Conservation (phyloP, 2,797 vertebrate genomes). For the Macrochelys suwanniensis region DNA sequence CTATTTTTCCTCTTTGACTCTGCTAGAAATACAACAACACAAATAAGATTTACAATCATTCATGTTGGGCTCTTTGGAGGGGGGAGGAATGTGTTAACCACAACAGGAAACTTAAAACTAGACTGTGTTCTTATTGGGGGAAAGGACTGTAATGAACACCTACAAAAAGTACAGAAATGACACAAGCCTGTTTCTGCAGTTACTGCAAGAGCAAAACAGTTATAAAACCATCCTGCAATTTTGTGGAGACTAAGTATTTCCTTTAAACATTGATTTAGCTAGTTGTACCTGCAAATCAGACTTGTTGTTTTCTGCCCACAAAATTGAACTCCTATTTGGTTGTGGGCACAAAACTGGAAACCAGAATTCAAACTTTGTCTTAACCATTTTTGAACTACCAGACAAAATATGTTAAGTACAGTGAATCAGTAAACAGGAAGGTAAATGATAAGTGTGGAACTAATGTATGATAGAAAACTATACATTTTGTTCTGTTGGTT, state of each 20-base stretch:
- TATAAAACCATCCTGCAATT: constrained; percentile 6
- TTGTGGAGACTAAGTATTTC: constrained; percentile 18
- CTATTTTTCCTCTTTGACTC: not conserved
- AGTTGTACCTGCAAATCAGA: constrained; percentile 30
- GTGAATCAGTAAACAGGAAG: not conserved
- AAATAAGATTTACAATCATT: not conserved
- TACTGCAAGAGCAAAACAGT: constrained; percentile 26
- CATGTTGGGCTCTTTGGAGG: not conserved
- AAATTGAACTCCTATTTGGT: not conserved
- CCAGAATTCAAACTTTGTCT: not conserved
- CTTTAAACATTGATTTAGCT: constrained; percentile 1
- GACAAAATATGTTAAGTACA: not conserved
- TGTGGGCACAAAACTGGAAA: constrained; percentile 2
- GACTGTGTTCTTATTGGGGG: not conserved
- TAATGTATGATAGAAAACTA: not conserved
- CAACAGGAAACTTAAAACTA: not conserved
- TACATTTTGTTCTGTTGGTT: not conserved
- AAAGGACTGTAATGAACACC: not conserved
- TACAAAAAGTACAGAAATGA: not conserved
- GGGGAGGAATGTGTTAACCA: not conserved
- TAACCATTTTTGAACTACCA: not conserved
- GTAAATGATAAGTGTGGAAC: not conserved
- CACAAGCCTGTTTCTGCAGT: not conserved
- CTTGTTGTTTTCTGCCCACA: not conserved
- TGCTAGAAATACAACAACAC: not conserved